Conservation (phyloP, 2,797 vertebrate species). For the Hephaestus fuliginosus region DNA sequence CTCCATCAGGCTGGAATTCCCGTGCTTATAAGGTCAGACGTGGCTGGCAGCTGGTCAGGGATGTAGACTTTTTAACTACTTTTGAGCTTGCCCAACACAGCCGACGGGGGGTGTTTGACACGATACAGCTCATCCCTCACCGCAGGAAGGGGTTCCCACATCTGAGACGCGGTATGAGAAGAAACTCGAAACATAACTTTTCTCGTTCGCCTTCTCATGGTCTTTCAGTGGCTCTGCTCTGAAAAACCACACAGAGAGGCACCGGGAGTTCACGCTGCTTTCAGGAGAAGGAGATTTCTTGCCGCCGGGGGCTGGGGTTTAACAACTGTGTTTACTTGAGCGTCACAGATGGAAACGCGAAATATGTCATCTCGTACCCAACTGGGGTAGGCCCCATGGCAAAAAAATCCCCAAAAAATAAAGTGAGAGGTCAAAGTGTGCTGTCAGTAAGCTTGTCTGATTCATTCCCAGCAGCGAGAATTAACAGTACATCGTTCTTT, state of each 20-base stretch:
- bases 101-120: slow-evolving; percentile 70
- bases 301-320: slow-evolving; percentile 41
- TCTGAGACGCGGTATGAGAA: slow-evolving; percentile 72
- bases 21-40: slow-evolving; percentile 77
- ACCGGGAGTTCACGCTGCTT: slow-evolving; percentile 64
- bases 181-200: slow-evolving; percentile 76
- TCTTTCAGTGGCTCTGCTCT: slow-evolving; percentile 63
- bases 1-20: slow-evolving; percentile 76
- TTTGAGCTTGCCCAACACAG: slow-evolving; percentile 62
- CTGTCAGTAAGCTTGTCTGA: slow-evolving; percentile 63
- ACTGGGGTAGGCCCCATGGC: slow-evolving; percentile 32
- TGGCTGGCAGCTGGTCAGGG: slow-evolving; percentile 77
- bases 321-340: slow-evolving; percentile 63
- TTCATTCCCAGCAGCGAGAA: slow-evolving; percentile 57
- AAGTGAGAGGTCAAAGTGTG: slow-evolving; percentile 44
- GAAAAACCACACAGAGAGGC: slow-evolving; percentile 74
- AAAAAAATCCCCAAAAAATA: neutral
- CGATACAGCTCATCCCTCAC: slow-evolving; percentile 72
- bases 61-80: slow-evolving; percentile 70
- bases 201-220: slow-evolving; percentile 61
- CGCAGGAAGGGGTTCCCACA: slow-evolving; percentile 60
- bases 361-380: slow-evolving; percentile 56
- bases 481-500: slow-evolving; percentile 55
- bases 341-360: slow-evolving; percentile 55
- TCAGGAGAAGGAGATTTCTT: slow-evolving; percentile 57